A percentile compares a stretch with the other conserved stretches of the same genome.
phyloP scores from a whole-genome alignment of 2,113 vertebrate genomes.

The Perca schrenkii region DNA sequence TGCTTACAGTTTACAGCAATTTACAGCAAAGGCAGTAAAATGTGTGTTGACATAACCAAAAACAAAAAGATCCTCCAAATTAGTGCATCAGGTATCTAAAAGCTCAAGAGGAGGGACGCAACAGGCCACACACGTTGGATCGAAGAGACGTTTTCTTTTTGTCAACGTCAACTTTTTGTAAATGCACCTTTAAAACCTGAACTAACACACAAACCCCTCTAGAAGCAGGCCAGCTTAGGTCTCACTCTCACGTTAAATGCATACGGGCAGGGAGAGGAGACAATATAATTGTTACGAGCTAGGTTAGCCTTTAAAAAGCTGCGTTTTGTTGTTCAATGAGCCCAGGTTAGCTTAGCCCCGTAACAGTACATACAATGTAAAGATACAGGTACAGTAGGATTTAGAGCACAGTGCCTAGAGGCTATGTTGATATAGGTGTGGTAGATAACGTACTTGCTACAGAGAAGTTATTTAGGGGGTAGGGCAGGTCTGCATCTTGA shows the following conservation, averaged over 20 bases:
- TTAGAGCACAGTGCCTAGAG: neutral
- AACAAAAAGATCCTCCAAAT: neutral
- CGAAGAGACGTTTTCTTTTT: too few relatives aligned
- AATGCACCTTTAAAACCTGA: too few relatives aligned
- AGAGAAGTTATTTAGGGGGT: conserved; percentile 99
- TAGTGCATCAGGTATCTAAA: neutral
- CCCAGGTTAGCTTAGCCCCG: too few relatives aligned
- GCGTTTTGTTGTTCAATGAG: too few relatives aligned
- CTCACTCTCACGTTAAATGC: too few relatives aligned
- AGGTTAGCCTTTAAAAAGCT: too few relatives aligned
- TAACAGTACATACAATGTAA: neutral
- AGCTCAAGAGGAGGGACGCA: neutral
- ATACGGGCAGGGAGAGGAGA: too few relatives aligned
- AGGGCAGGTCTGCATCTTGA: conserved; percentile 97
- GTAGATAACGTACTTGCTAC: conserved; percentile 92
- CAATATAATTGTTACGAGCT: too few relatives aligned
- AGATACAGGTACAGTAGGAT: neutral
- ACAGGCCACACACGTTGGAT: too few relatives aligned
- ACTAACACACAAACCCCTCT: too few relatives aligned
- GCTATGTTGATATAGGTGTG: neutral
- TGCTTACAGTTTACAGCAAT: neutral
- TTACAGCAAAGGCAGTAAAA: neutral
- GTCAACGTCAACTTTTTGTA: too few relatives aligned
- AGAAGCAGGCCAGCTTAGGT: too few relatives aligned
- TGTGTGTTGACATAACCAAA: neutral